Evolutionary conservation across 92 coral and sea anemone species (phyloP).

Genomic region (Micromussa lordhowensis): DNA sequence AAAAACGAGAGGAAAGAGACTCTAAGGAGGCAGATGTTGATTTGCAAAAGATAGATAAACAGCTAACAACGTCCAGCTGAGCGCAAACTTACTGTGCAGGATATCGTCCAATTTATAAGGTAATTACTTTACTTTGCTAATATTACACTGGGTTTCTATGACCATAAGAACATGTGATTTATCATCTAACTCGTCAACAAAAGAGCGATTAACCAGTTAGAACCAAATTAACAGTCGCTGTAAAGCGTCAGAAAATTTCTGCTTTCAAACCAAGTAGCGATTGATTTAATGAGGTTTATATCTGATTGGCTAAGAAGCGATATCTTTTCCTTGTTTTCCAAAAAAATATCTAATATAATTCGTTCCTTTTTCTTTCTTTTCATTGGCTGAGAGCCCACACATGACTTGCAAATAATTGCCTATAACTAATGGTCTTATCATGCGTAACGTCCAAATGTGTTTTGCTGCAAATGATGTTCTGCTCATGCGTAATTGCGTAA

Average conservation of each 20-base stretch:
- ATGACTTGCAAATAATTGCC: no score
- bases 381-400: no score
- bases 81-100: background rate
- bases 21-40: slow-evolving; percentile 16
- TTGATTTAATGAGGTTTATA: background rate
- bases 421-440: no score
- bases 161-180: background rate
- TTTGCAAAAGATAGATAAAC: slow-evolving; percentile 39
- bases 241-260: background rate
- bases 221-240: background rate
- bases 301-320: background rate
- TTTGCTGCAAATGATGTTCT: no score
- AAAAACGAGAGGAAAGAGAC: slow-evolving; percentile 36
- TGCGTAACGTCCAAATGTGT: no score
- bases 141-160: background rate
- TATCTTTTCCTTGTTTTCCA: background rate
- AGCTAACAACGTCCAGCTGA: slow-evolving; percentile 31
- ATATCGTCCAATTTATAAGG: background rate
- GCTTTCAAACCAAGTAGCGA: background rate
- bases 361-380: no score
- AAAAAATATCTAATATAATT: background rate
- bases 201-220: background rate
- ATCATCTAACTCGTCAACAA: background rate
- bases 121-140: background rate
- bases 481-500: no score